Conservation (phyloP, 1,140 invertebrate genomes). For the Drosophila carrolli region DNA sequence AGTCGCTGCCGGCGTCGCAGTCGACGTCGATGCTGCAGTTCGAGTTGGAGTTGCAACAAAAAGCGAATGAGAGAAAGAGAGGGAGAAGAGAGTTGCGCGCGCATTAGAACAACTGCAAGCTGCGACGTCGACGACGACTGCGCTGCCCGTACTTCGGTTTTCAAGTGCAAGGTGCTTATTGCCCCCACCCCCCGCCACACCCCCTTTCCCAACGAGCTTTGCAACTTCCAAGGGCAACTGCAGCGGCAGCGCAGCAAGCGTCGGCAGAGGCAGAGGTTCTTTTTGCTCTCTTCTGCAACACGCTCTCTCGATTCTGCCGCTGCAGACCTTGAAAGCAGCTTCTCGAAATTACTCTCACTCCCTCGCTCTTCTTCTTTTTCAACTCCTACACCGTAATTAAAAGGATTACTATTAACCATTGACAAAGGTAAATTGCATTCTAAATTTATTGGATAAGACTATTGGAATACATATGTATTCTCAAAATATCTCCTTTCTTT, state of each 20-base stretch:
- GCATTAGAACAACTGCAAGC: slow-evolving; percentile 49
- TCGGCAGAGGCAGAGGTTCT: slow-evolving; percentile 18
- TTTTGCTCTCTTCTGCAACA: slow-evolving; percentile 9
- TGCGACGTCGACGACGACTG: slow-evolving; percentile 14
- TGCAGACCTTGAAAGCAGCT: slow-evolving; percentile 80
- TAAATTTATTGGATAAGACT: too few relatives aligned
- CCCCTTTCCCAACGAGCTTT: slow-evolving; percentile 1
- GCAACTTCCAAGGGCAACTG: slow-evolving; percentile 77
- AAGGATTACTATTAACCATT: neutral
- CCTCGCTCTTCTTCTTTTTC: slow-evolving; percentile 1
- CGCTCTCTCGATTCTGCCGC: slow-evolving; percentile 24
- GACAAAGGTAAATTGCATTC: too few relatives aligned
- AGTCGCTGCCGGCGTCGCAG: slow-evolving; percentile 14
- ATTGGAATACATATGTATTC: too few relatives aligned
- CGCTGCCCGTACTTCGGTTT: slow-evolving; percentile 47
- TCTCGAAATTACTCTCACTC: slow-evolving; percentile 25
- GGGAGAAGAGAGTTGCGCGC: slow-evolving; percentile 36
- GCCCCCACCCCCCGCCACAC: neutral
- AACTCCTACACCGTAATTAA: slow-evolving; percentile 13
- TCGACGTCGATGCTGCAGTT: slow-evolving; percentile 20
- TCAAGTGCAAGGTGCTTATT: slow-evolving; percentile 76
- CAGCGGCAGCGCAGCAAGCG: slow-evolving; percentile 56
- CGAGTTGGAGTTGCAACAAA: slow-evolving; percentile 22
- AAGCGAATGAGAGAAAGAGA: neutral
- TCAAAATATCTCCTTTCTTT: too few relatives aligned